A percentile compares a stretch with the other conserved stretches of the same genome.
Conservation (phyloP, 2,113 vertebrate species). For the Peromyscus maniculatus region DNA sequence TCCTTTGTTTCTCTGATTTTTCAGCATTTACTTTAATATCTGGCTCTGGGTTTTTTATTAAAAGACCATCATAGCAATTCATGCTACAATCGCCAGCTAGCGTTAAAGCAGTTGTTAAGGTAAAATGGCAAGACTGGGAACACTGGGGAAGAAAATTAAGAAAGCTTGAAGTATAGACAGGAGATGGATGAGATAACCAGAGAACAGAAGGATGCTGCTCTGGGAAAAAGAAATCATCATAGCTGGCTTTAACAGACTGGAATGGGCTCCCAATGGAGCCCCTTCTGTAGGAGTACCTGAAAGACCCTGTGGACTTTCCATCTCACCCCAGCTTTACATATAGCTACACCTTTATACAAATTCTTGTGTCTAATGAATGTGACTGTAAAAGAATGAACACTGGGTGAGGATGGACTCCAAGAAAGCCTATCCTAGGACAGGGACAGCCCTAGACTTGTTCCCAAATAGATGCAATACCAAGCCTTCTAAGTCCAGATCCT, state of each 20-base stretch:
- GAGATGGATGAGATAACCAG: neutral
- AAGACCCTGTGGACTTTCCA: neutral
- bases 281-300: neutral
- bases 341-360: neutral
- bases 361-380: neutral
- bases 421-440: neutral
- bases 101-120: neutral
- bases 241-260: too few species aligned
- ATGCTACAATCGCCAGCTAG: too few species aligned
- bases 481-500: neutral
- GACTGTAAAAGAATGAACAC: neutral
- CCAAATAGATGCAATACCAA: neutral
- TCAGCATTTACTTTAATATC: too few species aligned
- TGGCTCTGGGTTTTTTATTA: too few species aligned
- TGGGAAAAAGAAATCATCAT: neutral
- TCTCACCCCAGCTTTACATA: too few species aligned
- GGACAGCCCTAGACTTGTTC: neutral
- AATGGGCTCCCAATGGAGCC: too few species aligned
- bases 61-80: too few species aligned
- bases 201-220: neutral
- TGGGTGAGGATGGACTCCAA: neutral
- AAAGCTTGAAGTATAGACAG: neutral
- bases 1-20: too few species aligned
- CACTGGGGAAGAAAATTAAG: neutral
- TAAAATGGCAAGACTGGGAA: neutral